A percentile compares a stretch with the other conserved stretches of the same genome.
Conservation (phyloP, 2,888 invertebrate species). For the Mayetiola destructor region DNA sequence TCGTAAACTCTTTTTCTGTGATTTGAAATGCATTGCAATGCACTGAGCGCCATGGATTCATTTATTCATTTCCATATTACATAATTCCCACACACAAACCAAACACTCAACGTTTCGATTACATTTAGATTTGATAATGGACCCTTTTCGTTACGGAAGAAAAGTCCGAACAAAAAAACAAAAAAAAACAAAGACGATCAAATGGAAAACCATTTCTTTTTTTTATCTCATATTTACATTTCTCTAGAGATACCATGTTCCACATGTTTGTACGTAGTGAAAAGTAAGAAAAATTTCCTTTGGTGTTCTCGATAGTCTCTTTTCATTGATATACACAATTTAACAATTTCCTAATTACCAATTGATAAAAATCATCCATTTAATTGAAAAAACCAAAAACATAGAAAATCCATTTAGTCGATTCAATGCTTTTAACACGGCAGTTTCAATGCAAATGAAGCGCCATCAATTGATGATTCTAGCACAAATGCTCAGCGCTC, state of each 20-base stretch:
- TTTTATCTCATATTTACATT: not conserved
- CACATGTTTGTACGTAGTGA: not conserved
- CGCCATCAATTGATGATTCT: not conserved
- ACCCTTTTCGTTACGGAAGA: not conserved
- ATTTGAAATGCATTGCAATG: not conserved
- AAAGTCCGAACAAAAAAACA: not conserved
- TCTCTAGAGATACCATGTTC: not conserved
- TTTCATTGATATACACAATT: not conserved
- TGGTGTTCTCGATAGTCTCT: not conserved
- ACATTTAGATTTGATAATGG: not conserved
- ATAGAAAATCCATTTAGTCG: conserved; percentile 9
- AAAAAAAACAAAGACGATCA: not conserved
- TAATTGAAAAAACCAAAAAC: conserved; percentile 3
- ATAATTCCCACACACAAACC: conserved; percentile 7
- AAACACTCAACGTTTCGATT: not conserved
- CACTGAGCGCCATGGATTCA: conserved; percentile 1
- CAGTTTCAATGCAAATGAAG: not conserved
- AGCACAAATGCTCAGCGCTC: not conserved
- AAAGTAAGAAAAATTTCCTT: not conserved
- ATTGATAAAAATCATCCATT: conserved; percentile 11
- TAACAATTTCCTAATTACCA: conserved; percentile 5
- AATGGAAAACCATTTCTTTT: not conserved
- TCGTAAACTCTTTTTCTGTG: not conserved
- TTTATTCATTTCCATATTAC: not conserved
- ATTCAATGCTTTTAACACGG: not conserved